phyloP scores from a whole-genome alignment of 2,113 vertebrate species.

The Triplophysa tibetana region DNA sequence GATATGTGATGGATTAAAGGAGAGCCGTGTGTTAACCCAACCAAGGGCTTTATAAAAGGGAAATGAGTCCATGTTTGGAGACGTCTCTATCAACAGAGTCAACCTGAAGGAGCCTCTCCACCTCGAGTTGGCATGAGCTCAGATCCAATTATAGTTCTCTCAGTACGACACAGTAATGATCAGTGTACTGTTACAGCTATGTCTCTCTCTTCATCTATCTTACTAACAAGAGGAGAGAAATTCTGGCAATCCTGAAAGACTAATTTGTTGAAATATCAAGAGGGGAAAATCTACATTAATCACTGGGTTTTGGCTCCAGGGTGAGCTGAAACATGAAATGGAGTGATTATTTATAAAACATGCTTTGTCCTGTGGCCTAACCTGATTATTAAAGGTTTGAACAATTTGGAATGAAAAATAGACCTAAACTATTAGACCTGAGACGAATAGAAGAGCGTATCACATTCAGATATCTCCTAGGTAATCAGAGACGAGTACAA shows the following conservation, averaged over 20 bases:
- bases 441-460: slow-evolving; percentile 10
- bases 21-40: slow-evolving; percentile 53
- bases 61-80: slow-evolving; percentile 71
- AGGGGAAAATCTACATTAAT: slow-evolving; percentile 34
- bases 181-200: neutral
- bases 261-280: slow-evolving; percentile 22
- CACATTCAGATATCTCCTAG: slow-evolving; percentile 5
- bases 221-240: slow-evolving; percentile 26
- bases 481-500: neutral
- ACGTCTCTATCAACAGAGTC: slow-evolving; percentile 66
- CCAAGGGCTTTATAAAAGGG: slow-evolving; percentile 64
- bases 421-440: neutral
- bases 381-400: neutral
- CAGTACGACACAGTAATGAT: slow-evolving; percentile 39
- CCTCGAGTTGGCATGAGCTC: slow-evolving; percentile 59
- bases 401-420: neutral
- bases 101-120: slow-evolving; percentile 62
- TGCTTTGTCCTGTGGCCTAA: neutral
- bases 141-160: slow-evolving; percentile 34
- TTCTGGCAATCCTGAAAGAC: slow-evolving; percentile 23
- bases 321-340: neutral
- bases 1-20: slow-evolving; percentile 56
- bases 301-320: slow-evolving; percentile 25
- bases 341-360: slow-evolving; percentile 22
- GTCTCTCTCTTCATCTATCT: neutral